phyloP scores from a whole-genome alignment of 1,140 invertebrate genomes.

The Penaeus japonicus region DNA sequence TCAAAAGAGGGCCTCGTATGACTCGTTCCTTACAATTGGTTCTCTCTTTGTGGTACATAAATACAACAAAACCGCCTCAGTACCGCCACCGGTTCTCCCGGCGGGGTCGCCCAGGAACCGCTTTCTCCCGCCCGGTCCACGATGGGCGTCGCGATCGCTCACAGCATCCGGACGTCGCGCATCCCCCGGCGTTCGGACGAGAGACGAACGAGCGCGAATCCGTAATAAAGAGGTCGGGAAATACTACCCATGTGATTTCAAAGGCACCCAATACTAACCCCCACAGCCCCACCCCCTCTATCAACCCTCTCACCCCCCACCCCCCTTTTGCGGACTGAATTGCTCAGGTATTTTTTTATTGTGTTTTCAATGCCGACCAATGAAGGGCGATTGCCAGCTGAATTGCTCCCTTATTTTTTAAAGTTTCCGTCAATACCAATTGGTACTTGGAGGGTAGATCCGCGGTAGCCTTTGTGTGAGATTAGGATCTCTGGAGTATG shows the following conservation, averaged over 20 bases:
- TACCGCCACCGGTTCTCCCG: conserved; percentile 14
- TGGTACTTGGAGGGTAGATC: conserved; percentile 10
- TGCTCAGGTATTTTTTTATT: conserved; percentile 37
- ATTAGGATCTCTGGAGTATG: no score
- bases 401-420: conserved; percentile 36
- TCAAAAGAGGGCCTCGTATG: conserved; percentile 43
- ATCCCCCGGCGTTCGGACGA: no score
- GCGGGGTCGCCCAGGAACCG: not conserved
- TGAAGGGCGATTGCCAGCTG: conserved; percentile 36
- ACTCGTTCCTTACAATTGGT: conserved; percentile 47
- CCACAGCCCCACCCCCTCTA: not conserved
- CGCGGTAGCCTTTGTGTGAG: conserved; percentile 6
- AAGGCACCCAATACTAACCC: conserved; percentile 10
- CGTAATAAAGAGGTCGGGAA: not conserved
- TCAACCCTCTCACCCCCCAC: not conserved
- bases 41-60: conserved; percentile 30
- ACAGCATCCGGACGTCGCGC: not conserved
- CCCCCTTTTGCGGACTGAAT: conserved; percentile 27
- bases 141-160: not conserved
- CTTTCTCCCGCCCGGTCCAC: no score
- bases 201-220: not conserved
- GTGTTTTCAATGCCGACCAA: conserved; percentile 14
- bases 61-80: conserved; percentile 26
- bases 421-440: conserved; percentile 34
- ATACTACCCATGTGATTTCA: conserved; percentile 19